Base-by-base conservation (phyloP, 2,888 invertebrate genomes). In the Megalurothrips usitatus region DNA sequence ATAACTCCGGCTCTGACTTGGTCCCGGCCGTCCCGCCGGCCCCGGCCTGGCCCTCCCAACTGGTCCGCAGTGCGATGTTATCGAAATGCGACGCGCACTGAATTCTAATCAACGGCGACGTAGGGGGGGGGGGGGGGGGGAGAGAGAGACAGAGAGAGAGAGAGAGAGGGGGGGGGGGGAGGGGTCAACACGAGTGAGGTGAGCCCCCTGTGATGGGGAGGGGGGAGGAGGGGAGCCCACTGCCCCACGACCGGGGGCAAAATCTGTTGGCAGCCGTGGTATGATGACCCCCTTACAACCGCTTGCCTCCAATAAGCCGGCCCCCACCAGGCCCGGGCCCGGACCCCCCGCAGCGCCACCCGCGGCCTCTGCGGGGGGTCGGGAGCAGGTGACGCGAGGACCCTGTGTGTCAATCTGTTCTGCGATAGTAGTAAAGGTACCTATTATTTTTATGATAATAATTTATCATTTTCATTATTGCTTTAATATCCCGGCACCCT, bases 51-150 rank as follows among this genome's bases (percentile, higher is more conserved):
- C 58, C 14, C 58, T 43, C 58, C 19, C 58, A 19, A 58, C 68
- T 26, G 68, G 68, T 75, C 68, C 68, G 68, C 68, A 75, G 68
- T 75, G 68, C 26, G 68, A 75, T 75, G 68, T 75, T 75, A 75
- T 75, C 68, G 68, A 75, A 75, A 75, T 26, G 68, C 68, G 68
- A 75, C 68, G 68, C 68, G 68, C 68, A 23, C 68, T 75, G 68
- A 75, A 75, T 75, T 26, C 68, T 75, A 75, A 75, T 75, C 68
- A 75, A 75, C 68, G 68, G 26, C 58, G 58, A 58, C 58, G 58
- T 58, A 17, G 19, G 58, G 12, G 58, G 58, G 0, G 11, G 58
- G 11, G 58, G 19, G 14, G 58, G 58, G 58, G 6, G 58, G 58
- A 17, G 58, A n/a, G n/a, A n/a, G n/a, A n/a, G n/a, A n/a, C n/a